These are phyloP conservation scores for Pollenia griseotomentosa DNA, from an alignment of 2,888 invertebrate genomes.

Conservation along the genomic window DNA sequence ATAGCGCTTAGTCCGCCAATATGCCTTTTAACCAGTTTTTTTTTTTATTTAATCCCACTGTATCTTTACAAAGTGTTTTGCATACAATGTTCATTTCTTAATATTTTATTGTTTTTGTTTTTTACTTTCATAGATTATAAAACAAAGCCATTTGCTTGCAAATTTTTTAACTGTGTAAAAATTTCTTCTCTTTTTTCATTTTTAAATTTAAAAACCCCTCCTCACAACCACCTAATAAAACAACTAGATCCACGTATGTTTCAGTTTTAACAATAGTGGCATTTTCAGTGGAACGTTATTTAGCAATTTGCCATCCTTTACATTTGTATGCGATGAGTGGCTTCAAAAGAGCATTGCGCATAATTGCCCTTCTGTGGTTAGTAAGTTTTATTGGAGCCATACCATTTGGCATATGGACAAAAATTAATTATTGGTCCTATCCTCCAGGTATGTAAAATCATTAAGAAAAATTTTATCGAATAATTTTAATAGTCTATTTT, in stretches of 20 bases:
- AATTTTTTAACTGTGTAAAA: background rate
- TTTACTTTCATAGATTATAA: conserved; percentile 23
- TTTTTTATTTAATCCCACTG: background rate
- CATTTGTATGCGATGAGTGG: conserved; percentile 93
- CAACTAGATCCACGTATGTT: conserved; percentile 92
- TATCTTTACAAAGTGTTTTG: background rate
- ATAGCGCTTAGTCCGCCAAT: too few relatives aligned
- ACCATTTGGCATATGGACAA: conserved; percentile 91
- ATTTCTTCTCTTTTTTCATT: conserved; percentile 1
- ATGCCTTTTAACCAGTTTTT: too few relatives aligned
- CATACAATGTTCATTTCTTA: background rate
- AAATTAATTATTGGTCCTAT: conserved; percentile 90
- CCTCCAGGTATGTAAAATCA: conserved; percentile 86
- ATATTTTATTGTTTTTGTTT: background rate
- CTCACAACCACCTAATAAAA: background rate
- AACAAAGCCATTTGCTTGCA: background rate
- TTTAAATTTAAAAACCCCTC: background rate
- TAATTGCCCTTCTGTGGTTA: conserved; percentile 91
- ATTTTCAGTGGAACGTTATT: conserved; percentile 95
- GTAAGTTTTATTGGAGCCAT: conserved; percentile 90
- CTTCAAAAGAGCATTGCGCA: conserved; percentile 91
- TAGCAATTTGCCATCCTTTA: conserved; percentile 95
- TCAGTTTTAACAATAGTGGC: conserved; percentile 96
- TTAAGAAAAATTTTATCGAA: conserved; percentile 33
- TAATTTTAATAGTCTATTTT: too few relatives aligned